Evolutionary conservation across 1,140 invertebrate genomes (phyloP).

Genomic region (Drosophila albomicans): DNA sequence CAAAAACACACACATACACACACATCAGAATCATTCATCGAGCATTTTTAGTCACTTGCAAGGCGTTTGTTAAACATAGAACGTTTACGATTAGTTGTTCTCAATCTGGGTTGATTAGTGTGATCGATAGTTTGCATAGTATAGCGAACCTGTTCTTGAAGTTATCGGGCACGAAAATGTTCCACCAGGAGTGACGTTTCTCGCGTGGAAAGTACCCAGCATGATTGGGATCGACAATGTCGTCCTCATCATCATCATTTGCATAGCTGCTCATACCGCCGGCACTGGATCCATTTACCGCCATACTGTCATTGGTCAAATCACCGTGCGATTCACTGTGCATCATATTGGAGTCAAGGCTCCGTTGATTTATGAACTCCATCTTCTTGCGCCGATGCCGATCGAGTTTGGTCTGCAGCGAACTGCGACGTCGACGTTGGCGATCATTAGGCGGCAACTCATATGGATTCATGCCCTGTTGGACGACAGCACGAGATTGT

Average conservation of each 20-base stretch:
- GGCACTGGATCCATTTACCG: conserved; percentile 33
- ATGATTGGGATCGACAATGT: conserved; percentile 76
- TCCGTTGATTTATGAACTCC: conserved; percentile 85
- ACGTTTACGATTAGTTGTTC: conserved; percentile 37
- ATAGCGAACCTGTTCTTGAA: conserved; percentile 87
- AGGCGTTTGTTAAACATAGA: conserved; percentile 73
- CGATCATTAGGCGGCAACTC: conserved; percentile 71
- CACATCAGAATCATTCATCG: conserved; percentile 1
- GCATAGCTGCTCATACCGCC: conserved; percentile 43
- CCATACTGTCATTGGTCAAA: conserved; percentile 76
- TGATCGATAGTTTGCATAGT: conserved; percentile 27
- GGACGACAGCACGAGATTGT: conserved; percentile 58
- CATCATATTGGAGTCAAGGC: conserved; percentile 62
- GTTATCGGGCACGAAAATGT: conserved; percentile 91
- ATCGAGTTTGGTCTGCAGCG: conserved; percentile 90
- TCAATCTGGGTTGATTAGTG: conserved; percentile 12
- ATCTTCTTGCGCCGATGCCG: conserved; percentile 88
- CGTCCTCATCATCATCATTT: conserved; percentile 64
- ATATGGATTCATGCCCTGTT: conserved; percentile 72
- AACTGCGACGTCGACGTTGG: conserved; percentile 87
- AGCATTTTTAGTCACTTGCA: conserved; percentile 63
- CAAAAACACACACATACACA: background rate
- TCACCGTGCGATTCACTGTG: conserved; percentile 73
- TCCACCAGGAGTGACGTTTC: conserved; percentile 94
- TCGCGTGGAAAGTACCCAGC: conserved; percentile 86